These are phyloP conservation scores for Tragelaphus oryx DNA, from an alignment of 2,797 vertebrate genomes.

Conservation along the genomic window DNA sequence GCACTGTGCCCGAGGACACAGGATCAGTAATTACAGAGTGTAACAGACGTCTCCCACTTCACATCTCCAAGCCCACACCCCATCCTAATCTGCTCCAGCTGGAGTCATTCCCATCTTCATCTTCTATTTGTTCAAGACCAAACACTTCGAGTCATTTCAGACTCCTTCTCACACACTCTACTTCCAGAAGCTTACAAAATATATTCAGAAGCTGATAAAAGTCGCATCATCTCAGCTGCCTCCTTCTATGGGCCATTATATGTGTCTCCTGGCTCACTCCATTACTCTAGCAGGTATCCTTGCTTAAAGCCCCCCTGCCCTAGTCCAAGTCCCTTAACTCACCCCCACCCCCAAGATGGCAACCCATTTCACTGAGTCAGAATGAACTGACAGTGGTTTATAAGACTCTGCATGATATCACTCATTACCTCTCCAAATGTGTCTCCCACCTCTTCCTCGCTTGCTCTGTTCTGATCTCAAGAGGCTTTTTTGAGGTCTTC, in stretches of 20 bases:
- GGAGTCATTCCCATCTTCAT: neutral
- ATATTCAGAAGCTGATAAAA: neutral
- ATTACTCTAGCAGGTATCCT: neutral
- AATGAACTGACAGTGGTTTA: neutral
- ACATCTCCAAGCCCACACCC: neutral
- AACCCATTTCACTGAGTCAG: neutral
- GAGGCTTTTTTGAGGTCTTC: neutral
- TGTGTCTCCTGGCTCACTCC: neutral
- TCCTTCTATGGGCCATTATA: neutral
- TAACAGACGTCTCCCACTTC: neutral
- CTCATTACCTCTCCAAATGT: neutral
- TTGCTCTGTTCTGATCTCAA: neutral
- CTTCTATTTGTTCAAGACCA: neutral
- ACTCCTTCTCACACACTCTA: neutral
- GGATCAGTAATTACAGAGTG: neutral
- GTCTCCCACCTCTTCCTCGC: neutral
- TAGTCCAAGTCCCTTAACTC: neutral
- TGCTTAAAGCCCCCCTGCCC: neutral
- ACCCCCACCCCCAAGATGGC: too few species aligned
- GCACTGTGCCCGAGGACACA: fast-evolving
- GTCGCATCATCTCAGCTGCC: neutral
- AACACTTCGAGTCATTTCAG: neutral
- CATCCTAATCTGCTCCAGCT: too few species aligned
- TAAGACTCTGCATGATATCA: neutral
- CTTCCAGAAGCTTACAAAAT: neutral